These are phyloP conservation scores for Enteromius treurensis DNA, from an alignment of 2,797 vertebrate genomes.

Conservation along the genomic window DNA sequence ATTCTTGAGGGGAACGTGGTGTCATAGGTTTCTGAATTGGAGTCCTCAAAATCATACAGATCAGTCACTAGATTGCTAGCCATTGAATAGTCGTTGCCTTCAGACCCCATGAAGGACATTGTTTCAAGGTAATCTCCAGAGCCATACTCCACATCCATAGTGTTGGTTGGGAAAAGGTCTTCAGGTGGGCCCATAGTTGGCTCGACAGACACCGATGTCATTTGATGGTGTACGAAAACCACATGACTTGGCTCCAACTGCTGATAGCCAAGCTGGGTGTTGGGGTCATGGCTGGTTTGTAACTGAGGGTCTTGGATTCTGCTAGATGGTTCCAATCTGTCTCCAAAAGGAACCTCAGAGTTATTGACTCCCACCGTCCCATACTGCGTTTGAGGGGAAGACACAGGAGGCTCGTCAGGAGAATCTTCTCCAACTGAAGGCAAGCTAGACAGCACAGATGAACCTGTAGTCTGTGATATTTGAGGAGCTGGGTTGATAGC, in stretches of 20 bases:
- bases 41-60: slow-evolving; percentile 81
- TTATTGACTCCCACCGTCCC: not conserved
- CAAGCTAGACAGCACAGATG: slow-evolving; percentile 40
- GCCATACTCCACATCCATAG: slow-evolving; percentile 81
- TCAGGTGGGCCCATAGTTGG: slow-evolving; percentile 74
- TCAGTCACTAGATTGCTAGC: slow-evolving; percentile 77
- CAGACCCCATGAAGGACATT: slow-evolving; percentile 74
- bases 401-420: slow-evolving; percentile 41
- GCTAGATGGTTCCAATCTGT: slow-evolving; percentile 42
- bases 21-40: slow-evolving; percentile 81
- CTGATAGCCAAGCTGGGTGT: slow-evolving; percentile 55
- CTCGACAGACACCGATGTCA: slow-evolving; percentile 72
- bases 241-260: slow-evolving; percentile 68
- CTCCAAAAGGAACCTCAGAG: slow-evolving; percentile 21
- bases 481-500: slow-evolving; percentile 52
- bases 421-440: slow-evolving; percentile 44
- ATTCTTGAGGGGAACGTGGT: slow-evolving; percentile 86
- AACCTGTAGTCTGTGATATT: slow-evolving; percentile 43
- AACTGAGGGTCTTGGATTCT: slow-evolving; percentile 52
- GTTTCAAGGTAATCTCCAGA: slow-evolving; percentile 90
- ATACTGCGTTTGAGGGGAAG: slow-evolving; percentile 52
- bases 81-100: slow-evolving; percentile 71
- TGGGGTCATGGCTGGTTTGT: slow-evolving; percentile 60
- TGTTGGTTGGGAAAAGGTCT: slow-evolving; percentile 74
- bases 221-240: slow-evolving; percentile 71